These are phyloP conservation scores for Tylochromis polylepis DNA, from an alignment of 2,113 vertebrate species.

Conservation along the genomic window DNA sequence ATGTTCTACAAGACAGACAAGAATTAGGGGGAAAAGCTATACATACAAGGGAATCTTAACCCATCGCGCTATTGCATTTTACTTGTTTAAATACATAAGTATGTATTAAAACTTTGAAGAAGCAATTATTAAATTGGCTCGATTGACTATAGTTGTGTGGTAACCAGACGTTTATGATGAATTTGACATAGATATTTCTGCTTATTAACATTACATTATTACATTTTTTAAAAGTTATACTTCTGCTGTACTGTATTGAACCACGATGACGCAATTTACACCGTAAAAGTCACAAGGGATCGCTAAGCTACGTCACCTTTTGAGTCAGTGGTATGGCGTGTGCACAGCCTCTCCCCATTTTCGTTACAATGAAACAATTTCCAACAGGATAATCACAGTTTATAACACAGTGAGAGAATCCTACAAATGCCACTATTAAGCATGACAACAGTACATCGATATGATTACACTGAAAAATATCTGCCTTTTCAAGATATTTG, in stretches of 20 bases:
- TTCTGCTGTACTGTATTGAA: neutral
- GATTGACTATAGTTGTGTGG: neutral
- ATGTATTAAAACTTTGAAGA: neutral
- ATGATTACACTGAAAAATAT: conserved; percentile 23
- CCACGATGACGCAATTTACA: neutral
- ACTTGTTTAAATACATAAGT: neutral
- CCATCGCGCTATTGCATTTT: neutral
- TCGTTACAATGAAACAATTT: neutral
- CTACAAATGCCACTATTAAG: conserved; percentile 3
- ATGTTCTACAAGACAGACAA: neutral
- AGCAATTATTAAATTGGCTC: neutral
- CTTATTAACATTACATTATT: neutral
- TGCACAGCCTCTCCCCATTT: neutral
- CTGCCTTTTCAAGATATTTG: neutral
- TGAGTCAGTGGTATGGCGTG: neutral
- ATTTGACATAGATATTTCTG: neutral
- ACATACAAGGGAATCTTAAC: neutral
- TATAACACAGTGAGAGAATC: conserved; percentile 30
- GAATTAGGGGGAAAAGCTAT: neutral
- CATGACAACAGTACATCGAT: neutral
- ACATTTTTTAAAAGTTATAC: neutral
- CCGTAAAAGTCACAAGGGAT: neutral
- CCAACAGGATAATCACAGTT: neutral
- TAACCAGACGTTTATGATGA: neutral
- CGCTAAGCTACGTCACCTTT: neutral